Evolutionary conservation across 1,140 invertebrate species (phyloP).

Genomic region (Lordiphosa clarofinis): DNA sequence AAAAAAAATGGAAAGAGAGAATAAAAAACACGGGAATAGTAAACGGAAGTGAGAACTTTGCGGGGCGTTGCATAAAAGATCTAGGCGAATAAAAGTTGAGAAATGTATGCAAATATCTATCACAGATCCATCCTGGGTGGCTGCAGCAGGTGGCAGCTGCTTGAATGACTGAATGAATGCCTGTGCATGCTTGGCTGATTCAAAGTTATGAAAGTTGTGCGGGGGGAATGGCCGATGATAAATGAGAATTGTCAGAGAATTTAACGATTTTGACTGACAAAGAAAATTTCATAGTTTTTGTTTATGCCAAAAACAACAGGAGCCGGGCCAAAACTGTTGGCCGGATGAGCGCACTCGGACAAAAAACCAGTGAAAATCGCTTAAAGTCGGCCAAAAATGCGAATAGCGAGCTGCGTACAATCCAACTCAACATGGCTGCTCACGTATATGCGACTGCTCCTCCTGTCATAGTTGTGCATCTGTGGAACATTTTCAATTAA

Average conservation of each 20-base stretch:
- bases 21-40: constrained; percentile 8
- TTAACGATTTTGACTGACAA: constrained; percentile 73
- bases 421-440: no score
- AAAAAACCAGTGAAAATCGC: constrained; percentile 36
- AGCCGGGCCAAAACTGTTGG: constrained; percentile 24
- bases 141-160: constrained; percentile 61
- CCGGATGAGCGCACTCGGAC: constrained; percentile 50
- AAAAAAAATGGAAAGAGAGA: constrained; percentile 1
- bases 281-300: constrained; percentile 67
- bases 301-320: constrained; percentile 42
- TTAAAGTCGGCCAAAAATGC: constrained; percentile 12
- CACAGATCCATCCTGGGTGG: constrained; percentile 27
- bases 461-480: background rate
- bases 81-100: constrained; percentile 55
- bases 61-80: constrained; percentile 7
- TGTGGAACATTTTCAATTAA: constrained; percentile 44
- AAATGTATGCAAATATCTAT: constrained; percentile 72
- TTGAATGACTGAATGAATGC: constrained; percentile 28
- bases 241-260: constrained; percentile 64
- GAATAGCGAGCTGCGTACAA: constrained; percentile 29
- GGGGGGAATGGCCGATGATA: constrained; percentile 44
- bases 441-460: no score
- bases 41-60: constrained; percentile 12
- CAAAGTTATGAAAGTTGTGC: constrained; percentile 54
- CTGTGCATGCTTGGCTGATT: constrained; percentile 24